Base-by-base conservation (phyloP, 2,113 vertebrate genomes). In the Crypturellus undulatus region DNA sequence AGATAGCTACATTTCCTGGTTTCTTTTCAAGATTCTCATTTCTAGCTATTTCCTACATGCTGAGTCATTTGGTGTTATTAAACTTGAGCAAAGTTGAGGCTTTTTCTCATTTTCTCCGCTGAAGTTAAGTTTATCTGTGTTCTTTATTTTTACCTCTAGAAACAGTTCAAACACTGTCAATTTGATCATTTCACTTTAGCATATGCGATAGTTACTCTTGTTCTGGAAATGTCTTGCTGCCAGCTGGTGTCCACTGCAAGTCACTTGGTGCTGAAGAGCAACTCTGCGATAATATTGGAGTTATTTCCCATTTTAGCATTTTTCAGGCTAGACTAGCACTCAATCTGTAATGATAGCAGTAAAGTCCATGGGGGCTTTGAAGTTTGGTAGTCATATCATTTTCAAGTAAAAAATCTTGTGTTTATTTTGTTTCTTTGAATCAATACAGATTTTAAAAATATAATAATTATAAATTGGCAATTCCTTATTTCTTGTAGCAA, bases 381-480 rank as follows among this genome's bases (percentile, higher is more conserved):
- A 83, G 34, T 10, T 90, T 28, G 17, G 72, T 69, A 6, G 60
- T 90, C 11, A 3, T 47, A 73, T 36, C 30, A 3, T 76, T 89
- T n/a, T 54, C 30, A 59, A 67, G 45, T 34, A 26, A 60, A 83
- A 79, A 47, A 13, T 3, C 6, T 84, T 75, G n/a, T 26, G 38
- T 81, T 68, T 87, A 51, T 85, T 95, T 73, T 0, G 51, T 88
- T 93, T 93, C 13, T 45, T n/a, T 79, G 17, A 22, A 83, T 42
- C 18, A 73, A 40, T 28, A 43, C 36, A 77, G n/a, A 38, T 85
- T 87, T 89, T 54, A 79, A 94, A 95, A 87, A 92, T 51, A 79
- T 9, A 76, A 68, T 51, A 67, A 43, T 71, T 89, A 54, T 19
- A 71, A 91, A 51, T 58, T 32, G 30, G 16, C 54, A 58, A 19